phyloP scores from a whole-genome alignment of 2,797 vertebrate genomes.

The Lindbergichthys nudifrons region DNA sequence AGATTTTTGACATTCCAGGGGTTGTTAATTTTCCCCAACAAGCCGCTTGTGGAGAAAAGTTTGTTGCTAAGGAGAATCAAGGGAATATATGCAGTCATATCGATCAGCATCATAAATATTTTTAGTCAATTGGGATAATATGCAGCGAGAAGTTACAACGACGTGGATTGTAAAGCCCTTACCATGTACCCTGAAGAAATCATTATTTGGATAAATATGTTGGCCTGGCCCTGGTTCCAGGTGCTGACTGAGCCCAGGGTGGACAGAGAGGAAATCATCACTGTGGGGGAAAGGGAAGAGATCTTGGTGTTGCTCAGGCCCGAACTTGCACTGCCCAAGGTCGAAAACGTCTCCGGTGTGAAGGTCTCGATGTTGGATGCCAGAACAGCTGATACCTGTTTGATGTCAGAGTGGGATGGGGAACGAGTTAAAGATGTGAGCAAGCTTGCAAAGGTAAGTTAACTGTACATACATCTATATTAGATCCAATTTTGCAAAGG shows the following conservation, averaged over 20 bases:
- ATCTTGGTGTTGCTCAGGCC: slow-evolving; percentile 72
- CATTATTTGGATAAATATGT: slow-evolving; percentile 61
- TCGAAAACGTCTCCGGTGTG: slow-evolving; percentile 35
- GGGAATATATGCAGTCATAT: too few relatives aligned
- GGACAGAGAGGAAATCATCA: slow-evolving; percentile 61
- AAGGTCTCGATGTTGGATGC: slow-evolving; percentile 69
- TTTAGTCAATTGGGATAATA: too few relatives aligned
- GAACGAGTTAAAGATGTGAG: neutral
- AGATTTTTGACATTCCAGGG: too few relatives aligned
- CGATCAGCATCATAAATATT: too few relatives aligned
- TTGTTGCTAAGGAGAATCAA: too few relatives aligned
- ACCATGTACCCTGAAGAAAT: slow-evolving; percentile 61
- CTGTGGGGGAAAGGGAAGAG: slow-evolving; percentile 24
- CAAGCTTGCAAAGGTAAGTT: neutral
- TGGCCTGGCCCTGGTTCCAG: slow-evolving; percentile 75
- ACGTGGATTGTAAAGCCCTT: neutral
- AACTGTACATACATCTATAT: too few relatives aligned
- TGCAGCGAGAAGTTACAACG: too few relatives aligned
- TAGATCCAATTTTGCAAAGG: too few relatives aligned
- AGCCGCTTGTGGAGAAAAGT: too few relatives aligned
- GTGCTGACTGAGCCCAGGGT: slow-evolving; percentile 56
- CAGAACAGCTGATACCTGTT: slow-evolving; percentile 68
- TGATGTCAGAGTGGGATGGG: neutral
- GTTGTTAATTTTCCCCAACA: too few relatives aligned
- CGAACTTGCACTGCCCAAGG: slow-evolving; percentile 58